Percentiles rank a stretch among this genome's conserved stretches.
Evolutionary conservation across 2,113 vertebrate species (phyloP).

Genomic region (Heliornis fulica): DNA sequence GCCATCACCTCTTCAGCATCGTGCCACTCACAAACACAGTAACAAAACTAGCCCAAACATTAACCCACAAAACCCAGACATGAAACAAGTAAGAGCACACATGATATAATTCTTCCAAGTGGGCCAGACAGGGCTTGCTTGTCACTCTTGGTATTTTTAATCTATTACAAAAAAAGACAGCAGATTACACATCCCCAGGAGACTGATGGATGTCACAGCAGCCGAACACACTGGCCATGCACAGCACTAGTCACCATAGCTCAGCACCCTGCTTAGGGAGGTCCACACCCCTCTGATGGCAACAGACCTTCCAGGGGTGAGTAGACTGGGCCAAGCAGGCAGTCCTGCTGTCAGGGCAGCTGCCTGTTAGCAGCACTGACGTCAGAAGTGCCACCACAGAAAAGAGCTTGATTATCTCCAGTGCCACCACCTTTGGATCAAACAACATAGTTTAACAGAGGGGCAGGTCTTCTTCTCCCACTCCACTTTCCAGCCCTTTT

Average conservation of each 20-base stretch:
- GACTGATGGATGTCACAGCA: neutral
- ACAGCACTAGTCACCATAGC: neutral
- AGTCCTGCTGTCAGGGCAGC: neutral
- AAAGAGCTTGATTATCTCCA: neutral
- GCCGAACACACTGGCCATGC: neutral
- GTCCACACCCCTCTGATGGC: neutral
- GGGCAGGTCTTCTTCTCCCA: neutral
- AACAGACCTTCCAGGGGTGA: neutral
- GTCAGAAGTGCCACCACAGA: accelerated
- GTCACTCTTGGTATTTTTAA: neutral
- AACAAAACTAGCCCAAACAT: neutral
- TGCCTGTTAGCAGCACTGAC: neutral
- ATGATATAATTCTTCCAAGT: neutral
- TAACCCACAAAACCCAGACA: neutral
- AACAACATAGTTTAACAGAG: neutral
- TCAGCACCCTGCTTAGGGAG: neutral
- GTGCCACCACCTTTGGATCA: neutral
- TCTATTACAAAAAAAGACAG: neutral
- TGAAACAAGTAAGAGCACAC: neutral
- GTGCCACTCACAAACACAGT: neutral
- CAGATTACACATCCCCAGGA: neutral
- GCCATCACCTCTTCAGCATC: neutral
- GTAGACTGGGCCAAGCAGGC: neutral
- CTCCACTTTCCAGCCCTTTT: neutral
- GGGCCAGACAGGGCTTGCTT: neutral